Evolutionary conservation across 2,797 vertebrate genomes (phyloP).

Genomic region (Molossus molossus): DNA sequence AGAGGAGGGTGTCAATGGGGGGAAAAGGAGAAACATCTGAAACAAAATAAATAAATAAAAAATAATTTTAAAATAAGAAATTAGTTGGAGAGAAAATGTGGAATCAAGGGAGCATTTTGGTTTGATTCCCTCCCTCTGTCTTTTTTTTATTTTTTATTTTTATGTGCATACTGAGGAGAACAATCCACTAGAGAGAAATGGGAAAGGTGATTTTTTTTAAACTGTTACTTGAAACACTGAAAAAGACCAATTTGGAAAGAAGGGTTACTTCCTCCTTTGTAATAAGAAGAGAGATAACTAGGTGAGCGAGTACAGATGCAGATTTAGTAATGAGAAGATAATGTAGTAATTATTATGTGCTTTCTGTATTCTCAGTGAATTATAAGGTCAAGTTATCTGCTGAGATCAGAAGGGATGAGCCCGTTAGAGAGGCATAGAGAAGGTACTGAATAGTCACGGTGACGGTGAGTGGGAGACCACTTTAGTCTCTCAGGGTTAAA

Average conservation of each 20-base stretch:
- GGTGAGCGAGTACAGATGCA: background rate
- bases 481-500: background rate
- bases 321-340: background rate
- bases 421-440: background rate
- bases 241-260: constrained; percentile 13
- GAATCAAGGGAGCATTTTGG: background rate
- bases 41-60: too few species aligned
- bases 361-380: background rate
- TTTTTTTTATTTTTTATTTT: too few species aligned
- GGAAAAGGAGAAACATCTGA: too few species aligned
- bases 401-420: background rate
- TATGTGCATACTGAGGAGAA: background rate
- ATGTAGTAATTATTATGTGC: too few species aligned
- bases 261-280: background rate
- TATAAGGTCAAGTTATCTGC: background rate
- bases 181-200: background rate
- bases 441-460: background rate
- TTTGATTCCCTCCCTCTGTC: too few species aligned
- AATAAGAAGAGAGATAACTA: background rate
- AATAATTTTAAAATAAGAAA: too few species aligned
- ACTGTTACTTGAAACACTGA: background rate
- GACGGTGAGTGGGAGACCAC: background rate
- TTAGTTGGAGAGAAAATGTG: background rate
- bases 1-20: too few species aligned
- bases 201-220: background rate